phyloP scores from a whole-genome alignment of 2,888 invertebrate genomes.

The Chloromyia formosa region DNA sequence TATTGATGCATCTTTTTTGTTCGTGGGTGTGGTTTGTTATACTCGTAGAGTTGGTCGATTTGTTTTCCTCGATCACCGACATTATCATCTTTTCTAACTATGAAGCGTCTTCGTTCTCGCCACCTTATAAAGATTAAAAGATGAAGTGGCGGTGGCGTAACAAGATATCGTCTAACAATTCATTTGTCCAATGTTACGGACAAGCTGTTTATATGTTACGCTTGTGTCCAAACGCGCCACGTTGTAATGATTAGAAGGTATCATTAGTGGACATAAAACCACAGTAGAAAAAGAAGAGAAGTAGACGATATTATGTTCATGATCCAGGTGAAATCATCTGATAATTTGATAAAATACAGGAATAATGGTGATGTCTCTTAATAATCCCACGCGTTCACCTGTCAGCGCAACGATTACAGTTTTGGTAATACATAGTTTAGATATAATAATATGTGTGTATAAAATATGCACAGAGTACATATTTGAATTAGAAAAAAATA shows the following conservation, averaged over 20 bases:
- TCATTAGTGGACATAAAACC: constrained; percentile 48
- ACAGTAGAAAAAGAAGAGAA: constrained; percentile 20
- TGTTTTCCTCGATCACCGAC: not conserved
- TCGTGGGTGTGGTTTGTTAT: constrained; percentile 30
- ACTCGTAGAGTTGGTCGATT: not conserved
- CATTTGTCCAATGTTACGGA: constrained; percentile 25
- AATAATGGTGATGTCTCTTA: not conserved
- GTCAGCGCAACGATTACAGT: not conserved
- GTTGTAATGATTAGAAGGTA: constrained; percentile 43
- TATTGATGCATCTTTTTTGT: constrained; percentile 6
- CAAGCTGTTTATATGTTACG: constrained; percentile 32
- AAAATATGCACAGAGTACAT: no score
- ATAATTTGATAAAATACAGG: no score
- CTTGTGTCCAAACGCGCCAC: constrained; percentile 6
- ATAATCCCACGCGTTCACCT: constrained; percentile 15
- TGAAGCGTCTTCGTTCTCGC: not conserved
- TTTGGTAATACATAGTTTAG: no score
- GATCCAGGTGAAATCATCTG: constrained; percentile 16
- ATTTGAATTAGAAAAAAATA: no score
- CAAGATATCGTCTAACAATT: constrained; percentile 24
- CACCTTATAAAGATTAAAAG: constrained; percentile 15
- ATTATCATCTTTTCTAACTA: not conserved
- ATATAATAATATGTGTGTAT: no score
- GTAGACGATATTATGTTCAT: not conserved
- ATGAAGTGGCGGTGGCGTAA: constrained; percentile 6